Conservation (phyloP, 2,888 invertebrate species). For the Cheilosia urbana region DNA sequence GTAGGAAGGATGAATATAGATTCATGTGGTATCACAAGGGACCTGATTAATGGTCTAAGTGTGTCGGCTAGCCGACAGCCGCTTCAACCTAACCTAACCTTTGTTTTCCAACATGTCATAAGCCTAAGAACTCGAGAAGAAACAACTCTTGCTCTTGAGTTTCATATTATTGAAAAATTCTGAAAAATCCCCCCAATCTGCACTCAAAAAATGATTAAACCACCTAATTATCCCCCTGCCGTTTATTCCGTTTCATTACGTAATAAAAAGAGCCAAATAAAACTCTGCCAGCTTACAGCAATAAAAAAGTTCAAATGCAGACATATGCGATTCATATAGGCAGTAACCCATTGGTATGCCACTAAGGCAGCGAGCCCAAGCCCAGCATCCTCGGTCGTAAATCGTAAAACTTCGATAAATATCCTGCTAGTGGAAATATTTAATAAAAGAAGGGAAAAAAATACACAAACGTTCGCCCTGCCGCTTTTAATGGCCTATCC, state of each 20-base stretch:
- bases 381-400: constrained; percentile 34
- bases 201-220: background rate
- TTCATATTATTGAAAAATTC: too few species aligned
- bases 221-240: constrained; percentile 35
- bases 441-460: constrained; percentile 28
- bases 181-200: too few species aligned
- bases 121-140: too few species aligned
- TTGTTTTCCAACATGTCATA: too few species aligned
- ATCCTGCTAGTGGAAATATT: constrained; percentile 62
- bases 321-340: constrained; percentile 17
- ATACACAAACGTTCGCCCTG: constrained; percentile 23
- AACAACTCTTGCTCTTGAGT: too few species aligned
- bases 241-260: constrained; percentile 49
- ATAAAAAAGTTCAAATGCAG: constrained; percentile 31
- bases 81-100: too few species aligned
- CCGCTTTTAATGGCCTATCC: constrained; percentile 51
- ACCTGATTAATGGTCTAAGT: too few species aligned
- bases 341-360: background rate
- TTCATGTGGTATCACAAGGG: too few species aligned
- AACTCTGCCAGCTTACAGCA: constrained; percentile 25
- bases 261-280: constrained; percentile 35
- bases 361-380: background rate
- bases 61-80: too few species aligned
- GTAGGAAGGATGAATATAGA: too few species aligned
- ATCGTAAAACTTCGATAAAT: constrained; percentile 67